Evolutionary conservation across 2,888 invertebrate genomes (phyloP).

Genomic region (Drosophila sordidula): DNA sequence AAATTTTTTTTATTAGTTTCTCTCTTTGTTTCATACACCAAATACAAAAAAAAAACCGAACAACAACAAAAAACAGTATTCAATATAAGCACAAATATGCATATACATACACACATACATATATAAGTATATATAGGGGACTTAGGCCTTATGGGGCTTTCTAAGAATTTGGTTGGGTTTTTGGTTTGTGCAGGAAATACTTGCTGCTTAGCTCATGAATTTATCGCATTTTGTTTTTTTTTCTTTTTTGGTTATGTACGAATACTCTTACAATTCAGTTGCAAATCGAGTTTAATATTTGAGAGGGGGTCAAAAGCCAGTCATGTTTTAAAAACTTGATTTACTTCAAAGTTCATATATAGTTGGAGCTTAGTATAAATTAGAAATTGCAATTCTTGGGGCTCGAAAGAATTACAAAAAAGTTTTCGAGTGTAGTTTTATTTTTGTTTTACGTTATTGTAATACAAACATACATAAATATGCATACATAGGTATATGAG

Average conservation of each 20-base stretch:
- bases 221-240: not conserved
- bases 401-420: constrained; percentile 69
- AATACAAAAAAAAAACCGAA: constrained; percentile 41
- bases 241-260: not conserved
- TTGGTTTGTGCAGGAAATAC: constrained; percentile 5
- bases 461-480: constrained; percentile 9
- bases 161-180: constrained; percentile 25
- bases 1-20: constrained; percentile 75
- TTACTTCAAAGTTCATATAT: not conserved
- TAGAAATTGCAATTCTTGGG: constrained; percentile 66
- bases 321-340: not conserved
- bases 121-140: constrained; percentile 18
- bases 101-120: constrained; percentile 8
- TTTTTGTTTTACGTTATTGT: not conserved
- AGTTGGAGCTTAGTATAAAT: constrained; percentile 3
- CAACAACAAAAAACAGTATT: constrained; percentile 47
- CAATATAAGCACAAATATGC: constrained; percentile 50
- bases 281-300: constrained; percentile 21
- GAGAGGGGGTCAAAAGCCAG: constrained; percentile 6
- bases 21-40: constrained; percentile 55
- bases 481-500: constrained; percentile 1
- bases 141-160: constrained; percentile 34
- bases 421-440: constrained; percentile 5
- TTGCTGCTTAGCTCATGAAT: constrained; percentile 17
- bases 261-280: constrained; percentile 17